Base-by-base conservation (phyloP, 2,888 invertebrate genomes). In the Tryphoninae sp. region DNA sequence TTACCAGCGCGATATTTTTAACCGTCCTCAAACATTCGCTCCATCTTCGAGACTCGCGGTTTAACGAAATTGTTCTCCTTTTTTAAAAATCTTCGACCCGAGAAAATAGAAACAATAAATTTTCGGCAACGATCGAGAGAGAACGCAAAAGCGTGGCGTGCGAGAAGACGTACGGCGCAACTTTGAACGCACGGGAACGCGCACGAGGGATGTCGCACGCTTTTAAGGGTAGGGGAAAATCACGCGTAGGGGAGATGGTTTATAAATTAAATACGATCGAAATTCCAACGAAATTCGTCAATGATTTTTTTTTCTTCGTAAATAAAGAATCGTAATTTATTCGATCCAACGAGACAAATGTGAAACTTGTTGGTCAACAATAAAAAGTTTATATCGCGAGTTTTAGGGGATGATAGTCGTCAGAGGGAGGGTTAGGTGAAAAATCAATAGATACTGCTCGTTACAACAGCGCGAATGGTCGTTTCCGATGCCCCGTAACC, bases 1-100 rank as follows among this genome's bases (percentile, higher is more conserved):
- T 84, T 76, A 79, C 79, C 83, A 65, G 62, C 72, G 51, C 71
- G 77, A 76, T 85, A 84, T 84, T 85, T 84, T 85, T 84, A 84
- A 84, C 80, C 78, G 61, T 49, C 62, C n/a, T 69, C 53, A 45
- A 62, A 22, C 19, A 61, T 69, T 79, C 62, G 59, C 65, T 65
- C 9, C 71, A 49, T 51, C 55, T 45, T 53, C 22, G 40, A 42
- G 58, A 74, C 26, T 40, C 53, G 23, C 59, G 19, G 65, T 68
- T 59, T 74, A 78, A 78, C 71, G 55, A 78, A 78, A 40, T 64
- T 74, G 74, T 68, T 73, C 62, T 26, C 13, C 16, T 13, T 69
- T 59, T 61, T 61, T 58, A n/a, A 40, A 51, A 64, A 26, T 68
- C 58, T 61, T 11, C 55, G 45, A 55, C 49, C 13, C 13, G 11